Base-by-base conservation (phyloP, 2,888 invertebrate genomes). In the Hydrotaea diabolus region DNA sequence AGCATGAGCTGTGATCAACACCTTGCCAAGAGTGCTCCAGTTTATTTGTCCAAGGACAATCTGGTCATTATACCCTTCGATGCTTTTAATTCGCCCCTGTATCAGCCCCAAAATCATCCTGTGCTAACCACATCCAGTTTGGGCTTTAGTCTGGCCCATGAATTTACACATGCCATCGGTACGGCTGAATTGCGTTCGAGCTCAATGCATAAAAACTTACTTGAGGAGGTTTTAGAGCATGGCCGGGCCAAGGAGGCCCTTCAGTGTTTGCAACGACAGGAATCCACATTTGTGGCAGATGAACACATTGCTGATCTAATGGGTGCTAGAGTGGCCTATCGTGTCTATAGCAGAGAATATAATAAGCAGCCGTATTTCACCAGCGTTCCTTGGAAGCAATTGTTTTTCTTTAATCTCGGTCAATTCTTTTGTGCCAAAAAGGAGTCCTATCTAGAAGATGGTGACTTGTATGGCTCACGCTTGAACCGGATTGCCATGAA, bases 351-450 rank as follows among this genome's bases (percentile, higher is more conserved):
- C 21, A 2, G 13, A 2, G 66, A 66, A 43, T 66, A 66, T 19
- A 66, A 66, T 21, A 0, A 2, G 13, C 66, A 66, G 15, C 66
- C 66, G 5, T 21, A 43, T 21, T 66, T 66, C n/a, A 43, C 36
- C 39, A 11, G 2, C 0, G 5, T 66, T 13, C 66, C 66, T 89
- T 74, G 90, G 89, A 0, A 86, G n/a, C 66, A 83, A 0, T 17
- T 90, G 19, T 90, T 88, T 78, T 90, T 90, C 74, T 77, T 90
- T 11, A 91, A 91, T 57, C 90, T 90, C n/a, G 89, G 91, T 8
- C 90, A 90, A 62, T 89, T 90, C 83, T 90, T 91, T 75, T 90
- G 90, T 71, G 89, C 43, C 4, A 43, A 43, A 43, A 7, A 8
- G 11, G 43, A 43, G 15, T n/a, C n/a, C n/a, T n/a, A n/a, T n/a